phyloP scores from a whole-genome alignment of 2,888 invertebrate genomes.

The Cephus runcator region DNA sequence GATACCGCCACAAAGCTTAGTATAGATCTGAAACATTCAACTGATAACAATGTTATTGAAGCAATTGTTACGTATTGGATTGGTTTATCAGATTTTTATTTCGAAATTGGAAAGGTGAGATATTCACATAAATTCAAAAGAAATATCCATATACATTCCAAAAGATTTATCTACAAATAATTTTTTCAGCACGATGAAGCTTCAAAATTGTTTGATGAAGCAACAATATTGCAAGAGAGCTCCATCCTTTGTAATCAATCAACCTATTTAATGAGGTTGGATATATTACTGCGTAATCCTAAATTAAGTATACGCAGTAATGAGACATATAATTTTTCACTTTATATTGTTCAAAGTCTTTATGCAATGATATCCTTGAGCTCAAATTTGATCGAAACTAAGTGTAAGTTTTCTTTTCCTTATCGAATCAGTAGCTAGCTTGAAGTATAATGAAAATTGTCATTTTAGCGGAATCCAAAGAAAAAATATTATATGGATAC shows the following conservation, averaged over 20 bases:
- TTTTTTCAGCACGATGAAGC: slow-evolving; percentile 41
- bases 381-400: slow-evolving; percentile 24
- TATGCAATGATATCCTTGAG: slow-evolving; percentile 47
- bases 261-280: slow-evolving; percentile 39
- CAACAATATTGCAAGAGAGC: slow-evolving; percentile 31
- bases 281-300: slow-evolving; percentile 45
- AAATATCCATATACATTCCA: background rate
- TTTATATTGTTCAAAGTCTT: slow-evolving; percentile 43
- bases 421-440: background rate
- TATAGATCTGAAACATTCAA: slow-evolving; percentile 27
- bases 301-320: slow-evolving; percentile 32
- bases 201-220: slow-evolving; percentile 39
- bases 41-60: slow-evolving; percentile 26
- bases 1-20: slow-evolving; percentile 33
- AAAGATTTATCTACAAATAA: background rate
- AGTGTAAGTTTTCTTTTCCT: slow-evolving; percentile 25
- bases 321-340: slow-evolving; percentile 44
- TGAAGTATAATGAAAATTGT: background rate
- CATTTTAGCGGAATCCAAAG: slow-evolving; percentile 13
- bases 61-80: slow-evolving; percentile 49
- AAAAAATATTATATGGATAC: slow-evolving; percentile 34
- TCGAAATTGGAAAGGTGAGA: slow-evolving; percentile 46
- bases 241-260: slow-evolving; percentile 32
- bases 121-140: background rate
- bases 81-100: slow-evolving; percentile 54